These are phyloP conservation scores for Echinops telfairi DNA, from an alignment of 2,113 vertebrate species.

Conservation along the genomic window DNA sequence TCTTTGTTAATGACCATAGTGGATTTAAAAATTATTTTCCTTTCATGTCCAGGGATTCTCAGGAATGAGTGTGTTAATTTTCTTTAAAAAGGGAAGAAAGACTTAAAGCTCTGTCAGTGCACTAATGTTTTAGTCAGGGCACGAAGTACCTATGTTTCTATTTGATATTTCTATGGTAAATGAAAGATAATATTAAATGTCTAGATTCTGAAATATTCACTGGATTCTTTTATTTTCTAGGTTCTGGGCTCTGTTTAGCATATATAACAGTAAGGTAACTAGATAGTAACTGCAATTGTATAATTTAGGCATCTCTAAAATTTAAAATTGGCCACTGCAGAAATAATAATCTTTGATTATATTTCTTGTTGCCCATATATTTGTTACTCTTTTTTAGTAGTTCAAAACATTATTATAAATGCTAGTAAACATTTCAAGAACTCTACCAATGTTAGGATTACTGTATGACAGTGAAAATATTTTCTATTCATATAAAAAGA, in stretches of 20 bases:
- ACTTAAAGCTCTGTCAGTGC: not conserved
- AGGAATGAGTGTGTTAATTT: not conserved
- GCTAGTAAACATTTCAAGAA: slow-evolving; percentile 38
- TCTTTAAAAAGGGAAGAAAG: slow-evolving; percentile 3
- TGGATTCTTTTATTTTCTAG: slow-evolving; percentile 32
- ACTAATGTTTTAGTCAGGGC: slow-evolving; percentile 43
- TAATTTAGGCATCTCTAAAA: slow-evolving; percentile 44
- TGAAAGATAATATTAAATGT: slow-evolving; percentile 51
- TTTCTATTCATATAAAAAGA: slow-evolving; percentile 25
- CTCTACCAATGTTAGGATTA: not conserved
- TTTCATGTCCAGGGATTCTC: not conserved
- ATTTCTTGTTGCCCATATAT: not conserved
- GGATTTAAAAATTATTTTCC: slow-evolving; percentile 37
- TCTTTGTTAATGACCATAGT: not conserved
- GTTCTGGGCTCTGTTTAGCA: not conserved
- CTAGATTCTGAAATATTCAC: not conserved
- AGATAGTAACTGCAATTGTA: not conserved
- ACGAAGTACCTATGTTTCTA: slow-evolving; percentile 38
- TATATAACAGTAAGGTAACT: slow-evolving; percentile 36
- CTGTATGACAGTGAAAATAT: not conserved
- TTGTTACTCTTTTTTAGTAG: not conserved
- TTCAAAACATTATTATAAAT: slow-evolving; percentile 14
- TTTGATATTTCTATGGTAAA: slow-evolving; percentile 57
- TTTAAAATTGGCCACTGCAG: slow-evolving; percentile 12
- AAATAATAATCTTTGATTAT: slow-evolving; percentile 25